phyloP scores from a whole-genome alignment of 2,888 invertebrate genomes.

The Lycophotia porphyrea region DNA sequence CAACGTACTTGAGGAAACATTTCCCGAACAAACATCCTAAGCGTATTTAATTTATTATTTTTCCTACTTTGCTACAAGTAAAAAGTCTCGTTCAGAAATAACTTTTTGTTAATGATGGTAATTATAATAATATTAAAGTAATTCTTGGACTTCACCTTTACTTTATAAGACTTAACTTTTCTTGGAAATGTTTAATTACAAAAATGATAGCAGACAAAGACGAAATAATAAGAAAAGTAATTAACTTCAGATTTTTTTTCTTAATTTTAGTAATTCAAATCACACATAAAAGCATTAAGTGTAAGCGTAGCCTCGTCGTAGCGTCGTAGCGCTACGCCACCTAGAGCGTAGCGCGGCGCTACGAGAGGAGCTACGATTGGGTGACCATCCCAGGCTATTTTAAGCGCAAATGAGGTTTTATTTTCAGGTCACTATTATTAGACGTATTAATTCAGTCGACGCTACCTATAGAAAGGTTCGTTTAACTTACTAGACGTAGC shows the following conservation, averaged over 20 bases:
- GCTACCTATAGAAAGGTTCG: constrained; percentile 7
- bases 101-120: constrained; percentile 23
- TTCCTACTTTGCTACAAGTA: constrained; percentile 11
- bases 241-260: not conserved
- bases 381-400: constrained; percentile 27
- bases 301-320: constrained; percentile 30
- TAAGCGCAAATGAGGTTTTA: constrained; percentile 27
- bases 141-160: not conserved
- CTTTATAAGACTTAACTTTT: constrained; percentile 2
- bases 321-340: constrained; percentile 50
- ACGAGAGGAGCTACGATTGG: constrained; percentile 39
- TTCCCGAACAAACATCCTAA: not conserved
- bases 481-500: constrained; percentile 4
- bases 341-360: constrained; percentile 53
- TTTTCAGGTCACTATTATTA: constrained; percentile 41
- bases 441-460: not conserved
- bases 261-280: not conserved
- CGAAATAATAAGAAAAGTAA: not conserved
- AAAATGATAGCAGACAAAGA: not conserved
- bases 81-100: constrained; percentile 18
- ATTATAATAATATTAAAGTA: constrained; percentile 20
- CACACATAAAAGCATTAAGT: not conserved
- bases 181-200: not conserved
- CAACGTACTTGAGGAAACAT: constrained; percentile 10
- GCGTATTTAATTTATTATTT: constrained; percentile 23